A percentile compares a stretch with the other conserved stretches of the same genome.
Evolutionary conservation across 2,797 vertebrate genomes (phyloP).

Genomic region (Cacajao melanocephalus): DNA sequence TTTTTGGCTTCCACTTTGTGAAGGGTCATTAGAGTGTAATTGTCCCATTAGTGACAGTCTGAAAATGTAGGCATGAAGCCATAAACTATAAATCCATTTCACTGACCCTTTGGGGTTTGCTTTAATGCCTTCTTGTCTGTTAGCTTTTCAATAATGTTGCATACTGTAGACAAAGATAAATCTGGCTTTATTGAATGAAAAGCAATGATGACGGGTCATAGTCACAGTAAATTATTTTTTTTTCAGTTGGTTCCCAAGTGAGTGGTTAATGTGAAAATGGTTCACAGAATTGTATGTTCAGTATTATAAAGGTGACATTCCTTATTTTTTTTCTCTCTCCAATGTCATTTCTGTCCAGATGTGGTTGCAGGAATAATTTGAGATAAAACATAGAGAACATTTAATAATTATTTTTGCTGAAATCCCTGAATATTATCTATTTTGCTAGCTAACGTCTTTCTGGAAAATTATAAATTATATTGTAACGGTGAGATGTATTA

Average conservation of each 20-base stretch:
- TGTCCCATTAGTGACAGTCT: conserved; percentile 58
- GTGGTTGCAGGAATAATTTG: background rate
- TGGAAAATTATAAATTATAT: background rate
- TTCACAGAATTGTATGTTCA: background rate
- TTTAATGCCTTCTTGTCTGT: conserved; percentile 47
- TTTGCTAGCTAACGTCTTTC: background rate
- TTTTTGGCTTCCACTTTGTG: conserved; percentile 61
- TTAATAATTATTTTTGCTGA: background rate
- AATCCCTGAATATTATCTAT: background rate
- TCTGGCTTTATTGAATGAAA: conserved; percentile 2
- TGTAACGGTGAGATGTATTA: background rate
- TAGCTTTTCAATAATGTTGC: conserved; percentile 36
- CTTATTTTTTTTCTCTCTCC: background rate
- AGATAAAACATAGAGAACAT: background rate
- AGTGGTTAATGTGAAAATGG: conserved; percentile 44
- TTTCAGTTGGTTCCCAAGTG: background rate
- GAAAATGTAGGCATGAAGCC: conserved; percentile 53
- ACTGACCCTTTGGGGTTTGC: conserved; percentile 48
- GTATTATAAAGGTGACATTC: conserved; percentile 43
- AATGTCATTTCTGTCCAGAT: background rate
- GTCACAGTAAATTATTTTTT: conserved; percentile 27
- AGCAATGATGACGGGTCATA: background rate
- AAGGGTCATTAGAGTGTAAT: conserved; percentile 74
- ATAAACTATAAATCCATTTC: conserved; percentile 52
- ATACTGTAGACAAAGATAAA: background rate